Evolutionary conservation across 1,140 invertebrate genomes (phyloP).

Genomic region (Hypothenemus hampei): DNA sequence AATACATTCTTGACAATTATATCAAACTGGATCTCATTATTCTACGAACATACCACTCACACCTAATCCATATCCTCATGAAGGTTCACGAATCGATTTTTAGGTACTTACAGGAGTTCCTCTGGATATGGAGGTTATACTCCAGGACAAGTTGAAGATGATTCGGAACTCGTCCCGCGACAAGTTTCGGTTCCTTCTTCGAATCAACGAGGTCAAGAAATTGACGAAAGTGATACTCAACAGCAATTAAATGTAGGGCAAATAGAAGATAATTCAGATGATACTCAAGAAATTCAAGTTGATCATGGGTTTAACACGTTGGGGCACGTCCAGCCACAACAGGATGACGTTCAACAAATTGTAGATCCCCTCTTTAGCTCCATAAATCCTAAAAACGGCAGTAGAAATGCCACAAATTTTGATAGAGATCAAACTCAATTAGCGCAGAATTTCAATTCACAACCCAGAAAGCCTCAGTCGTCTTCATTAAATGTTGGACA

Average conservation of each 20-base stretch:
- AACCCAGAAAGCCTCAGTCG: background rate
- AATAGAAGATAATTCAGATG: slow-evolving; percentile 1
- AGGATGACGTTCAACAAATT: background rate
- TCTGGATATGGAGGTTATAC: background rate
- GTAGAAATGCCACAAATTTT: too few species aligned
- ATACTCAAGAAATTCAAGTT: slow-evolving; percentile 2
- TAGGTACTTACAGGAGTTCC: slow-evolving; percentile 3
- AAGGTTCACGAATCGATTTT: too few species aligned
- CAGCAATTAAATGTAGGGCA: slow-evolving; percentile 4
- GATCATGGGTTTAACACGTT: background rate
- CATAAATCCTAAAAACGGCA: too few species aligned
- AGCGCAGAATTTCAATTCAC: background rate
- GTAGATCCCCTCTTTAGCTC: too few species aligned
- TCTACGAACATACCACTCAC: too few species aligned
- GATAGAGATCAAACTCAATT: background rate
- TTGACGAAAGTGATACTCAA: slow-evolving; percentile 1
- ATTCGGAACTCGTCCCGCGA: slow-evolving; percentile 12
- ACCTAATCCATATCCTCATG: too few species aligned
- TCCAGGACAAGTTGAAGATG: slow-evolving; percentile 13
- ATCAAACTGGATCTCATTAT: too few species aligned
- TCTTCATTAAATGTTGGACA: background rate
- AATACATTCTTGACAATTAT: too few species aligned
- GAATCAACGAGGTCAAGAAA: background rate
- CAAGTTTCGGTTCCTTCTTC: background rate
- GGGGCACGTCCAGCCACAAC: background rate